Percentiles rank a stretch among this genome's conserved stretches.
phyloP scores from a whole-genome alignment of 1,140 invertebrate species.

The Calliphora vicina region DNA sequence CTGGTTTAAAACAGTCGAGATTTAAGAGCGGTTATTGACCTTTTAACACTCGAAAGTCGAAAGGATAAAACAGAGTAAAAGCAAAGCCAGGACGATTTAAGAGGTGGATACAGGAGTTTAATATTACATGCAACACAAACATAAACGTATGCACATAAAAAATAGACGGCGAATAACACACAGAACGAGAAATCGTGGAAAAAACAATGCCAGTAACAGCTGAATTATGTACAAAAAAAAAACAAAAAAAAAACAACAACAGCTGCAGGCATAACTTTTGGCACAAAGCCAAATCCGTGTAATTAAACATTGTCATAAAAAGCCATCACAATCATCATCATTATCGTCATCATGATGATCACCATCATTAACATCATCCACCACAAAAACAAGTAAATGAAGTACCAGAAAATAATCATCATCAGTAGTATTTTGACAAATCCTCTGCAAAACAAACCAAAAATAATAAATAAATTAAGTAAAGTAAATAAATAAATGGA shows the following conservation, averaged over 20 bases:
- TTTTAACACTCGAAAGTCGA: neutral
- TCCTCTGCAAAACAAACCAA: neutral
- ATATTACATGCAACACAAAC: too few species aligned
- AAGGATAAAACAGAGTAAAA: neutral
- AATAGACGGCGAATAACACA: neutral
- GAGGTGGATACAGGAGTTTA: too few species aligned
- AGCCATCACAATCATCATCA: conserved; percentile 15
- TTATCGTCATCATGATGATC: neutral
- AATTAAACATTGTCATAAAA: conserved; percentile 31
- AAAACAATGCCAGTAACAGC: conserved; percentile 6
- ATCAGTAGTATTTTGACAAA: neutral
- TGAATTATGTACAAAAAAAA: neutral
- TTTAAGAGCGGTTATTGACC: conserved; percentile 20
- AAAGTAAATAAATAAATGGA: neutral
- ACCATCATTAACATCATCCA: too few species aligned
- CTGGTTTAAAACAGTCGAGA: neutral
- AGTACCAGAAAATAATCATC: neutral
- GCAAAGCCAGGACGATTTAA: neutral
- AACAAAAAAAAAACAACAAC: neutral
- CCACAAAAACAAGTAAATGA: neutral
- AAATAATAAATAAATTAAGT: neutral
- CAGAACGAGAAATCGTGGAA: neutral
- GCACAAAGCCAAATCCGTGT: conserved; percentile 24
- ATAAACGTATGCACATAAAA: too few species aligned
- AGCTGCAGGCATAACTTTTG: conserved; percentile 31